Evolutionary conservation across 2,797 vertebrate species (phyloP), one percentile per base, ranked within the genome.

Genomic region (Avahi laniger): DNA sequence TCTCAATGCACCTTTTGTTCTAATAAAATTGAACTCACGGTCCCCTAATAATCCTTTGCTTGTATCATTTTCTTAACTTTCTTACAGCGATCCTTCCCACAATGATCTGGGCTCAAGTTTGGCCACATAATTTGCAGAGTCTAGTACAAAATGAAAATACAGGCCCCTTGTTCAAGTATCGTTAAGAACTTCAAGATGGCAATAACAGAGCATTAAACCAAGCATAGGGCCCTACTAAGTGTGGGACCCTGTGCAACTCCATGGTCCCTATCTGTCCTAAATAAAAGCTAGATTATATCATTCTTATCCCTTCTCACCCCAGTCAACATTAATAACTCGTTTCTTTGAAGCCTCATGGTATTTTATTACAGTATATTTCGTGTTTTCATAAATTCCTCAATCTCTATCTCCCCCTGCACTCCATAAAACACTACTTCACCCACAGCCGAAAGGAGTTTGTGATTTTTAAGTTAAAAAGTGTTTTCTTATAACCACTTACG

Each of bases 401-500:
- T 4, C 22, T 84, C 38, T 57, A 0, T 61, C 61, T 79, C 18
- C 8, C 8, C 11, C 33, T 54, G 9, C 0, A 20, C 17, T 14
- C 17, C 20, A 6, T 28, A 26, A 26, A 88, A 70, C 28, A 41
- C 35, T 12, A 82, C 3, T 18, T 75, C 15, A n/a, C 2, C 35
- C 46, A 52, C 0, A 50, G 15, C 52, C 20, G 91, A 61, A 92
- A 38, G 13, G 4, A 92, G 30, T 33, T 35, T 35, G 7, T 70
- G 10, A 65, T 20, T 54, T 92, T 81, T 20, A 83, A 50, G 10
- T 75, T 50, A 85, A 93, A 85, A 89, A 41, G 4, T 22, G 14
- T 50, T n/a, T 9, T 61, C 0, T 33, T 43, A 0, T 28, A 46
- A 52, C 1, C 10, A 1, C 14, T 72, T 59, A 67, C 0, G 0